phyloP scores from a whole-genome alignment of 2,797 vertebrate species.

The Coluber constrictor region DNA sequence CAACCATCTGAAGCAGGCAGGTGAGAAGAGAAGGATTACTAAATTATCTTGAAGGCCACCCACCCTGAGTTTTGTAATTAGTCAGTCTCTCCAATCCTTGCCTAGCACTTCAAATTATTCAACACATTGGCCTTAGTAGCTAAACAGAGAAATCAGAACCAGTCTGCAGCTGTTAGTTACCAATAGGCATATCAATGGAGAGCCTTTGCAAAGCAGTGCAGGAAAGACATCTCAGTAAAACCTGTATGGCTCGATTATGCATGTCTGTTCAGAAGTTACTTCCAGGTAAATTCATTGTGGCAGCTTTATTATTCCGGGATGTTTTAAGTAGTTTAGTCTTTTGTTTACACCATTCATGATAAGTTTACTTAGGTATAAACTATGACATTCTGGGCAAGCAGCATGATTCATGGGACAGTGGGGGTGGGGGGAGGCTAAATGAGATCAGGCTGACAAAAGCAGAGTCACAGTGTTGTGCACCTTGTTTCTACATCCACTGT shows the following conservation, averaged over 20 bases:
- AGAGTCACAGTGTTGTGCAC: background rate
- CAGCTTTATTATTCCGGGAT: background rate
- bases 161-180: background rate
- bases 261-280: background rate
- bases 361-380: background rate
- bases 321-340: background rate
- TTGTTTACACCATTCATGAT: background rate
- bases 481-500: background rate
- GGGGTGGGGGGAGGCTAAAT: background rate
- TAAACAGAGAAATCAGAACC: background rate
- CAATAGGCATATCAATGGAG: background rate
- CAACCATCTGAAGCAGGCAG: background rate
- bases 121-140: no score
- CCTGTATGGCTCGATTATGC: background rate
- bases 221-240: background rate
- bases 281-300: background rate
- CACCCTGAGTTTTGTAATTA: background rate
- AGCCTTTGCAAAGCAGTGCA: background rate
- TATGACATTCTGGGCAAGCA: background rate
- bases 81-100: background rate
- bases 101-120: background rate
- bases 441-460: background rate
- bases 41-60: background rate
- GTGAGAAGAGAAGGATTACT: background rate
- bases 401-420: background rate